Base-by-base conservation (phyloP, 2,113 vertebrate genomes). In the zebrafish (Danio rerio) region DNA sequence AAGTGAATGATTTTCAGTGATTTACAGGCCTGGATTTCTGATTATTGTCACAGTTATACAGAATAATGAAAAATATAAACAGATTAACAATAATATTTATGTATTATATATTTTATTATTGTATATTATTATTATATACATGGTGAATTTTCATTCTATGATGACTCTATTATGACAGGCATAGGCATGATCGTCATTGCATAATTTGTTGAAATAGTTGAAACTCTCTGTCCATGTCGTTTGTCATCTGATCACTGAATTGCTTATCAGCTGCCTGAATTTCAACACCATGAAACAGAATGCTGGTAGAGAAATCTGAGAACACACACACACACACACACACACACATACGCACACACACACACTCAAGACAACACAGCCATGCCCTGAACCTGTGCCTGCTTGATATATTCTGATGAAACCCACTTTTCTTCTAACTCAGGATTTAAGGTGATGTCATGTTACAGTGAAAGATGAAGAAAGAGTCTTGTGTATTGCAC, bases 231-330 rank as follows among this genome's bases (percentile, higher is more conserved):
- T 45, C 49, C 78, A 61, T 5, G 18, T 15, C n/a, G 42, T 56
- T 45, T 65, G 77, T 83, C 70, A 81, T 66, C 56, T 45, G 81
- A 77, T 50, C 71, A 42, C 45, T 43, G 70, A 59, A n/a, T 31
- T 42, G 45, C 47, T 47, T 18, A 47, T 66, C 78, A 62, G 53
- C 58, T 75, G 70, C 40, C 79, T 72, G 74, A 71, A 76, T 84
- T 82, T 76, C 75, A 76, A 84, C 83, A 56, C 45, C 75, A 58
- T 40, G 83, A 82, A 84, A 87, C 72, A 43, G n/a, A 73, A 86
- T 53, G 55, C 72, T 43, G 21, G 45, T 52, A 56, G 31, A 5
- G 82, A 75, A 82, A 81, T 65, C 62, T 53, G 63, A 84, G 45
- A 11, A 74, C 77, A 63, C 18, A n/a, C 6, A 68, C 53, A 12